A percentile compares a stretch with the other conserved stretches of the same genome.
Conservation (phyloP, 2,888 invertebrate genomes). For the Campaea margaritaria region DNA sequence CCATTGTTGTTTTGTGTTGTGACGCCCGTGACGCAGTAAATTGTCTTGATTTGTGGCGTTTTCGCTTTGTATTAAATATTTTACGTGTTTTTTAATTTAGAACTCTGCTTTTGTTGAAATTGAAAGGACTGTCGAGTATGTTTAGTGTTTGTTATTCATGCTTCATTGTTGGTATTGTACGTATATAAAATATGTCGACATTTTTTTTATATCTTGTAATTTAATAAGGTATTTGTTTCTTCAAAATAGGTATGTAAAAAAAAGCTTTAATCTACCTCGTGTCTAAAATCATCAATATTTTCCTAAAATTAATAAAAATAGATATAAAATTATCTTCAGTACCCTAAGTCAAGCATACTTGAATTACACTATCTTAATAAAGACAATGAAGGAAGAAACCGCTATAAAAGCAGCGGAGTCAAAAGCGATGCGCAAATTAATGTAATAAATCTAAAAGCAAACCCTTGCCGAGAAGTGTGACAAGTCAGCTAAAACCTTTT, state of each 20-base stretch:
- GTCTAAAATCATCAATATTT: too few species aligned
- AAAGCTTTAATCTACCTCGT: too few species aligned
- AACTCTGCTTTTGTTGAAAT: too few species aligned
- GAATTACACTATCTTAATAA: not conserved
- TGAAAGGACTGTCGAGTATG: too few species aligned
- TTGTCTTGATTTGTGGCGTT: conserved; percentile 18
- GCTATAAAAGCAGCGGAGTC: not conserved
- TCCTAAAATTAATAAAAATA: too few species aligned
- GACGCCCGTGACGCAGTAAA: conserved; percentile 16
- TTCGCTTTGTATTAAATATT: conserved; percentile 9
- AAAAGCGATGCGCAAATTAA: not conserved
- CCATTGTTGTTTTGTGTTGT: conserved; percentile 28
- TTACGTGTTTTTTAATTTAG: conserved; percentile 4
- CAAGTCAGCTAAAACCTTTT: not conserved
- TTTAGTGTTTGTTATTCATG: too few species aligned
- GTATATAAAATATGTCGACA: too few species aligned
- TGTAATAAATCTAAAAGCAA: not conserved
- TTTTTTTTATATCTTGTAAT: too few species aligned
- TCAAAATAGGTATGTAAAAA: too few species aligned
- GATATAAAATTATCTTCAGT: too few species aligned
- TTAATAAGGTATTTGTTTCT: too few species aligned
- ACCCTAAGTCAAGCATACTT: not conserved
- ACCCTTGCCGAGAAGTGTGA: not conserved
- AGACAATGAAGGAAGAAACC: not conserved
- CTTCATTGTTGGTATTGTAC: too few species aligned